Conservation (phyloP, 2,797 vertebrate genomes). For the Gambusia yucatana region DNA sequence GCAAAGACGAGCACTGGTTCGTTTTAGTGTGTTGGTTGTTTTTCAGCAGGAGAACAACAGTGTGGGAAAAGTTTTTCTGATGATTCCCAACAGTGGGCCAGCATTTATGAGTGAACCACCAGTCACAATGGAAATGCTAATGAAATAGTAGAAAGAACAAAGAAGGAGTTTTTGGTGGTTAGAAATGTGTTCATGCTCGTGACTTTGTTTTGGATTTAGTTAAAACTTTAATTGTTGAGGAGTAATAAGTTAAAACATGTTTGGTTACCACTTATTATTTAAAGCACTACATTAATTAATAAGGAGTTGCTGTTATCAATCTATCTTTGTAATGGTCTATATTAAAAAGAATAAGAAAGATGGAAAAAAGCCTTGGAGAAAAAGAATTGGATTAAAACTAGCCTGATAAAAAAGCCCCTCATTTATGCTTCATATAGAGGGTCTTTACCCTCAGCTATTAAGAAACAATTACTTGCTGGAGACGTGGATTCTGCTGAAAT, state of each 20-base stretch:
- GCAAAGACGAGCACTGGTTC: conserved; percentile 5
- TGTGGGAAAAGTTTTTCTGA: conserved; percentile 30
- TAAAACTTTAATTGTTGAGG: neutral
- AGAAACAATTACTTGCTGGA: too few species aligned
- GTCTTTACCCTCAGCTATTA: too few species aligned
- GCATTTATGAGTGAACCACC: conserved; percentile 18
- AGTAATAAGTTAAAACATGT: neutral
- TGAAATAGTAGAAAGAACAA: neutral
- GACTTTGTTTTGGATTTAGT: neutral
- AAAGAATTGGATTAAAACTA: neutral
- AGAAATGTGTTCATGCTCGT: neutral
- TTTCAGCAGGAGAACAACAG: conserved; percentile 15
- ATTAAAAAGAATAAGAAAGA: neutral
- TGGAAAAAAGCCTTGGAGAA: neutral
- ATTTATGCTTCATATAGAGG: too few species aligned
- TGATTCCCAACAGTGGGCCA: conserved; percentile 11
- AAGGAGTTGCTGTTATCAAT: neutral
- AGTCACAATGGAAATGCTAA: conserved; percentile 4
- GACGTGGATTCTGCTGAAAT: too few species aligned
- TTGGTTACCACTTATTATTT: neutral
- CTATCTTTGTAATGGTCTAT: neutral
- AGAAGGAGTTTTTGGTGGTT: neutral
- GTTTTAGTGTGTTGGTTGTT: conserved; percentile 15
- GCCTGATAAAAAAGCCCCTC: neutral
- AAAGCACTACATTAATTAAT: neutral